Evolutionary conservation across 1,140 invertebrate species (phyloP).

Genomic region (Drosophila jambulina): DNA sequence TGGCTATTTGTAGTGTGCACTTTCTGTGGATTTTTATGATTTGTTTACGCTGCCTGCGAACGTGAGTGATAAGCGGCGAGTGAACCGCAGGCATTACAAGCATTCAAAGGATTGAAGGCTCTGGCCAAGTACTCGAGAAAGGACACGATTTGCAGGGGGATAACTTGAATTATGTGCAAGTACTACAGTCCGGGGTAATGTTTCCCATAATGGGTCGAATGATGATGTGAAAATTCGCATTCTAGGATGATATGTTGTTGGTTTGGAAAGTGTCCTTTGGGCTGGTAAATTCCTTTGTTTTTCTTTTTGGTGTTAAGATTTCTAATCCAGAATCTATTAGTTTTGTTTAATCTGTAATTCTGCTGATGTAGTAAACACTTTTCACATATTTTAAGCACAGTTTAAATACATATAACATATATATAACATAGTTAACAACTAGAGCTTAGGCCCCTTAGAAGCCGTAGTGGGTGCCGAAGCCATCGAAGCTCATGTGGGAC

Average conservation of each 20-base stretch:
- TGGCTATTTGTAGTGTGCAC: conserved; percentile 76
- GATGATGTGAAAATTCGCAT: not conserved
- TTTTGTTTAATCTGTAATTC: not conserved
- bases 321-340: not conserved
- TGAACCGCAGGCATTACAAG: conserved; percentile 9
- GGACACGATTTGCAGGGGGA: conserved; percentile 6
- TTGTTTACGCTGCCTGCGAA: conserved; percentile 65
- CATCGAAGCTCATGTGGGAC: conserved; percentile 86
- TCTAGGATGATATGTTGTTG: not conserved
- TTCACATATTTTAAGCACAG: not conserved
- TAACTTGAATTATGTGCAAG: conserved; percentile 17
- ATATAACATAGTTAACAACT: conserved; percentile 1
- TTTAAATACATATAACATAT: too few species aligned
- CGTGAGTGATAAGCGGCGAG: conserved; percentile 54
- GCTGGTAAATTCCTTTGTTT: not conserved
- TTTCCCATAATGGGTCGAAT: not conserved
- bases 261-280: not conserved
- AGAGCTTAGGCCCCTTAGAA: conserved; percentile 73
- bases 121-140: not conserved
- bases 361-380: not conserved
- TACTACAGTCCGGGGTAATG: not conserved
- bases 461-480: conserved; percentile 86
- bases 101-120: conserved; percentile 6
- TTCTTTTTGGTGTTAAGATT: not conserved
- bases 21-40: conserved; percentile 81